phyloP scores from a whole-genome alignment of 1,140 invertebrate species.

The Bombus waltoni region DNA sequence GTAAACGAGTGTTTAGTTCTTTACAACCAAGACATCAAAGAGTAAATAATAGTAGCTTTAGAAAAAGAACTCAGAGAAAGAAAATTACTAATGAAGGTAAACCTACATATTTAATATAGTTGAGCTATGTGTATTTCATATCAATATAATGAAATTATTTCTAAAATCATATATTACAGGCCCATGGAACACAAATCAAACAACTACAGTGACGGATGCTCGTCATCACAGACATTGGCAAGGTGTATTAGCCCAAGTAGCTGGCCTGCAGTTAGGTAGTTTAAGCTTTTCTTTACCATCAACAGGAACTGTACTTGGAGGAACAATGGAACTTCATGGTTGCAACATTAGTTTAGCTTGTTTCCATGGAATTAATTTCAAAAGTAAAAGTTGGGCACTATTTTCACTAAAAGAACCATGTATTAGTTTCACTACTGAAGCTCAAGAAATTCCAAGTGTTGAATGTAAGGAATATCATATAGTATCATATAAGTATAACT shows the following conservation, averaged over 20 bases:
- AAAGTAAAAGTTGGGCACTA: conserved; percentile 97
- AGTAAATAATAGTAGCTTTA: conserved; percentile 82
- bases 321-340: conserved; percentile 95
- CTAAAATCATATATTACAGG: conserved; percentile 55
- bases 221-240: conserved; percentile 97
- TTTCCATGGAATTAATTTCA: conserved; percentile 99
- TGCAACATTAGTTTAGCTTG: conserved; percentile 97
- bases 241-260: conserved; percentile 88
- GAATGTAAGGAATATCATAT: conserved; percentile 82
- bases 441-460: conserved; percentile 90
- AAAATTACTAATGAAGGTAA: conserved; percentile 75
- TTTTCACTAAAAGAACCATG: conserved; percentile 97
- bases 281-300: conserved; percentile 82
- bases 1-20: conserved; percentile 94
- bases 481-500: conserved; percentile 3
- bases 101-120: conserved; percentile 1
- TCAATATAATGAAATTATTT: conserved; percentile 27
- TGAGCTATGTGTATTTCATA: neutral
- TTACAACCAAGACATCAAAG: conserved; percentile 84
- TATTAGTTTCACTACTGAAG: conserved; percentile 97
- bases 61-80: conserved; percentile 79
- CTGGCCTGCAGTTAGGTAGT: conserved; percentile 89
- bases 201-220: conserved; percentile 84
- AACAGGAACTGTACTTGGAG: conserved; percentile 93
- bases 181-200: conserved; percentile 77